phyloP scores from a whole-genome alignment of 2,888 invertebrate species.

The Apotomis betuletana region DNA sequence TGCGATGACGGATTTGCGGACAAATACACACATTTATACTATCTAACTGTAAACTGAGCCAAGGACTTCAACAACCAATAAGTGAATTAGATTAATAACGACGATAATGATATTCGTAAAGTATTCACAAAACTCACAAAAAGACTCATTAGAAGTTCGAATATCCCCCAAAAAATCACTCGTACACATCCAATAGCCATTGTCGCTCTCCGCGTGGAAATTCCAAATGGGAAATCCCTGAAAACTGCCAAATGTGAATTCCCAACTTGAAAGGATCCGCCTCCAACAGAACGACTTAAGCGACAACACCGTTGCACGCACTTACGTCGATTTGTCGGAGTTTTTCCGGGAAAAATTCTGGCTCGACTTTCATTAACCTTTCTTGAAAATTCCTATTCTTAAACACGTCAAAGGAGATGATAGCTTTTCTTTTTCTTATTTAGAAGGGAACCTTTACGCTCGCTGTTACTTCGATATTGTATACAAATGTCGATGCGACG shows the following conservation, averaged over 20 bases:
- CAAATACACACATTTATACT: too few relatives aligned
- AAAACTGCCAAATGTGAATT: constrained; percentile 23
- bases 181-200: constrained; percentile 1
- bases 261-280: neutral
- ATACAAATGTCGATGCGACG: neutral
- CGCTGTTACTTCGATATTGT: constrained; percentile 12
- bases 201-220: constrained; percentile 1
- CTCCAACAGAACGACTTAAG: neutral
- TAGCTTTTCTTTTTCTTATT: constrained; percentile 17
- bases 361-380: constrained; percentile 30
- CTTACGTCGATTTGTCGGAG: neutral
- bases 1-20: too few relatives aligned
- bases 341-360: constrained; percentile 2
- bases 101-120: too few relatives aligned
- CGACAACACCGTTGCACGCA: neutral
- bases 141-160: constrained; percentile 5
- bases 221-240: constrained; percentile 15
- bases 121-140: too few relatives aligned
- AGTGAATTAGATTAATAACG: too few relatives aligned
- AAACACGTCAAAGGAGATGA: constrained; percentile 33
- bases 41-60: too few relatives aligned
- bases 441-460: constrained; percentile 1
- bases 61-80: too few relatives aligned
- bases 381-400: constrained; percentile 18
- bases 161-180: neutral